phyloP scores from a whole-genome alignment of 2,113 vertebrate genomes.

The Labeo catla region DNA sequence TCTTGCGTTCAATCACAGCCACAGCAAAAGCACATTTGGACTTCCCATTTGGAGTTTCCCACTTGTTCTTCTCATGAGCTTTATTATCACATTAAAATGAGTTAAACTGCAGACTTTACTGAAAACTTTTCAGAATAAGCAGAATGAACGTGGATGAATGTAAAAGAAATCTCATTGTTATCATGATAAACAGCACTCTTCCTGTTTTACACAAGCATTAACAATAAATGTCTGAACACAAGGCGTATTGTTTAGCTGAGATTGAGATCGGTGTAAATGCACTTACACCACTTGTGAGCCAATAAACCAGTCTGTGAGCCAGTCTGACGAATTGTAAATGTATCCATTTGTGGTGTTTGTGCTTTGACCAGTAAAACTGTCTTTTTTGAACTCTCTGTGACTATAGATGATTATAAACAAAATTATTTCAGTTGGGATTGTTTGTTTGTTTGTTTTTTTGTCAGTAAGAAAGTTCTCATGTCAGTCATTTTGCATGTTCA shows the following conservation, averaged over 20 bases:
- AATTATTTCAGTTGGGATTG: neutral
- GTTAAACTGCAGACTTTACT: neutral
- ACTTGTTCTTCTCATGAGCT: neutral
- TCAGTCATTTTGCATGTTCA: neutral
- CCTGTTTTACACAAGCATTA: neutral
- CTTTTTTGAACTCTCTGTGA: neutral
- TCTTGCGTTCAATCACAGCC: neutral
- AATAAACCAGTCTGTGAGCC: neutral
- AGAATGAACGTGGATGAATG: neutral
- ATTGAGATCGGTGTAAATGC: neutral
- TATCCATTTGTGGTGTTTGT: neutral
- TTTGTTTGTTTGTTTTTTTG: no score
- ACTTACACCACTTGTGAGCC: neutral
- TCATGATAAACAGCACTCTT: neutral
- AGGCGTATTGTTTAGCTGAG: neutral
- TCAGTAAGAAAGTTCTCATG: no score
- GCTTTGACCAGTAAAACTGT: neutral
- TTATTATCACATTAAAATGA: neutral
- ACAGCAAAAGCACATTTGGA: neutral
- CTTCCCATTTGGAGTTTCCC: no score
- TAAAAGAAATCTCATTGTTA: neutral
- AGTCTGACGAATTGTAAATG: neutral
- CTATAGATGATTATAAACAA: neutral
- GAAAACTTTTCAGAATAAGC: neutral
- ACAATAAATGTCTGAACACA: neutral